Evolutionary conservation across 2,888 invertebrate genomes (phyloP).

Genomic region (Himalopsyche anomala): DNA sequence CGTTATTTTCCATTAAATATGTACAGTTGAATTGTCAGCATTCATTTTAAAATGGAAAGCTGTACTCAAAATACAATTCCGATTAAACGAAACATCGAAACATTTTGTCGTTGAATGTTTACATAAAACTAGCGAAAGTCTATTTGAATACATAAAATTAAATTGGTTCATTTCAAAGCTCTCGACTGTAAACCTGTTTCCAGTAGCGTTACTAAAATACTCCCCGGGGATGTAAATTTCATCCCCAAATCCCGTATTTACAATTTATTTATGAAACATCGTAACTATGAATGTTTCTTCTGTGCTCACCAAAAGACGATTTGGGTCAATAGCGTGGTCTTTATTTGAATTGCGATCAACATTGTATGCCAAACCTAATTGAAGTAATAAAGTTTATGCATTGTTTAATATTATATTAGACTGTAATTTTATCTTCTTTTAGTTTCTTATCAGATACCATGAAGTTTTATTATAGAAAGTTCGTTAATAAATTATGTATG

Average conservation of each 20-base stretch:
- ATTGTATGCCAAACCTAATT: neutral
- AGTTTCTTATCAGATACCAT: no score
- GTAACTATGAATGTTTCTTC: constrained; percentile 34
- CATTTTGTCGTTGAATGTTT: constrained; percentile 35
- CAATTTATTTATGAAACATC: constrained; percentile 38
- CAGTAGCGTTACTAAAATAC: constrained; percentile 42
- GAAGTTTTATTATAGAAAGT: no score
- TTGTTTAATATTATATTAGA: no score
- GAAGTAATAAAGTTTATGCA: neutral
- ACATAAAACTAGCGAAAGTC: constrained; percentile 35
- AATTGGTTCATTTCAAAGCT: constrained; percentile 53
- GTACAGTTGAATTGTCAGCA: neutral
- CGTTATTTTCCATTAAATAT: no score
- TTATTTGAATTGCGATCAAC: neutral
- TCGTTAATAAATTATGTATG: no score
- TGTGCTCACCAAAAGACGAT: constrained; percentile 21
- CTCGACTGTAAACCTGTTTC: constrained; percentile 46
- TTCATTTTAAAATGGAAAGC: neutral
- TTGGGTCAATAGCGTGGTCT: constrained; percentile 27
- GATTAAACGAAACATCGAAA: neutral
- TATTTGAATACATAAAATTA: constrained; percentile 55
- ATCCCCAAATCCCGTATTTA: constrained; percentile 32
- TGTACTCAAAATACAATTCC: constrained; percentile 18
- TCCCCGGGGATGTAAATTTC: constrained; percentile 32
- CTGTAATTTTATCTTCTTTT: no score